Evolutionary conservation across 2,113 vertebrate species (phyloP).

Genomic region (Gavia stellata): DNA sequence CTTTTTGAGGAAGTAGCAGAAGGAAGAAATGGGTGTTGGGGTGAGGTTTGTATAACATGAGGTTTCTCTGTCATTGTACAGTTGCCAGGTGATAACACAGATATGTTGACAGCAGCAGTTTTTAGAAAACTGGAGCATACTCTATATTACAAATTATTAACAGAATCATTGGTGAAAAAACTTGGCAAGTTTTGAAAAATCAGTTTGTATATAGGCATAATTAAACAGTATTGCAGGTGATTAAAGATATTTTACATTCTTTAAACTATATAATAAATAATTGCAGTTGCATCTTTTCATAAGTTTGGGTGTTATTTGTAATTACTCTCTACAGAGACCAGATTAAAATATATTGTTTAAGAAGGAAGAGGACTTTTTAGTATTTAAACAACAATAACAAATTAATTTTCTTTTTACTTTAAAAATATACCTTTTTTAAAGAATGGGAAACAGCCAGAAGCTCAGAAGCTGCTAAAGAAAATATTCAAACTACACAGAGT

Average conservation of each 20-base stretch:
- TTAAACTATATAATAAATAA: background rate
- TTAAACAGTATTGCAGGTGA: background rate
- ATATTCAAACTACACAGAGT: constrained; percentile 66
- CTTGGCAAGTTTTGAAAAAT: background rate
- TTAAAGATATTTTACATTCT: background rate
- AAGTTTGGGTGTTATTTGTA: background rate
- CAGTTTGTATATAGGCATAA: background rate
- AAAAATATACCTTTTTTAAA: constrained; percentile 47
- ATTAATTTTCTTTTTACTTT: background rate
- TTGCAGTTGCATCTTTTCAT: background rate
- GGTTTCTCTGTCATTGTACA: background rate
- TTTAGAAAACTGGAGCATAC: background rate
- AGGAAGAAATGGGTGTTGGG: background rate
- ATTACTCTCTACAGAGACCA: background rate
- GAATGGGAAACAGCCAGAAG: constrained; percentile 93
- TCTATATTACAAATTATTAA: background rate
- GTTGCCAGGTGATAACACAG: background rate
- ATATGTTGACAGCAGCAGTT: background rate
- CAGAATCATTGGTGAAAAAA: background rate
- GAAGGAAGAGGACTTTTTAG: background rate
- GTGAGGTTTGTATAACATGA: background rate
- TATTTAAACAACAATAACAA: background rate
- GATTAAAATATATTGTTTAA: background rate
- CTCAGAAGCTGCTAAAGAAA: constrained; percentile 80
- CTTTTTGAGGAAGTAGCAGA: background rate